Percentiles rank a stretch among this genome's conserved stretches.
Conservation (phyloP, 1,140 invertebrate species). For the Nymphalis io region DNA sequence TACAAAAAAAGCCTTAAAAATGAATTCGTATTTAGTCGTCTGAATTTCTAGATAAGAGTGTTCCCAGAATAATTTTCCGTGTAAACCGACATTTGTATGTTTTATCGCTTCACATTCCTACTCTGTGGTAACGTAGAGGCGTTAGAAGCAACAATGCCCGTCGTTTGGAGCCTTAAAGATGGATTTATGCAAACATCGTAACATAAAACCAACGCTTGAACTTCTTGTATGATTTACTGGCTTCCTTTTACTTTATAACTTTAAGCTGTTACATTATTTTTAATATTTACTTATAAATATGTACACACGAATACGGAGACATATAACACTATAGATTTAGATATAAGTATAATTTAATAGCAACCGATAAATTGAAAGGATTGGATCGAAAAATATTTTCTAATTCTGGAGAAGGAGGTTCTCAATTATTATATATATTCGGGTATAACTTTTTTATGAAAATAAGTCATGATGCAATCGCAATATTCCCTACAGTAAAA, state of each 20-base stretch:
- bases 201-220: constrained; percentile 12
- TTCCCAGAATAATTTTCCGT: constrained; percentile 3
- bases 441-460: no score
- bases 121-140: constrained; percentile 12
- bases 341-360: no score
- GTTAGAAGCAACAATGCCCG: constrained; percentile 17
- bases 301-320: no score
- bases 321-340: no score
- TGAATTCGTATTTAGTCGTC: neutral
- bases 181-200: constrained; percentile 21
- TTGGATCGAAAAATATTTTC: no score
- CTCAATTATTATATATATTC: no score
- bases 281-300: neutral
- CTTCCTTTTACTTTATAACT: neutral
- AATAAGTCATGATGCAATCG: no score
- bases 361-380: no score
- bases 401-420: no score
- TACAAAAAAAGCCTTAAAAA: neutral
- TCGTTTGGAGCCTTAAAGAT: constrained; percentile 25
- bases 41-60: neutral
- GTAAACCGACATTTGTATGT: constrained; percentile 16
- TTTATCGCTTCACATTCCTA: constrained; percentile 19
- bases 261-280: neutral
- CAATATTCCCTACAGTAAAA: no score
- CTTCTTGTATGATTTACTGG: constrained; percentile 8